Percentiles rank a stretch among this genome's conserved stretches.
These are phyloP conservation scores for Protobothrops flavoviridis DNA, from an alignment of 2,113 vertebrate species.

Conservation along the genomic window DNA sequence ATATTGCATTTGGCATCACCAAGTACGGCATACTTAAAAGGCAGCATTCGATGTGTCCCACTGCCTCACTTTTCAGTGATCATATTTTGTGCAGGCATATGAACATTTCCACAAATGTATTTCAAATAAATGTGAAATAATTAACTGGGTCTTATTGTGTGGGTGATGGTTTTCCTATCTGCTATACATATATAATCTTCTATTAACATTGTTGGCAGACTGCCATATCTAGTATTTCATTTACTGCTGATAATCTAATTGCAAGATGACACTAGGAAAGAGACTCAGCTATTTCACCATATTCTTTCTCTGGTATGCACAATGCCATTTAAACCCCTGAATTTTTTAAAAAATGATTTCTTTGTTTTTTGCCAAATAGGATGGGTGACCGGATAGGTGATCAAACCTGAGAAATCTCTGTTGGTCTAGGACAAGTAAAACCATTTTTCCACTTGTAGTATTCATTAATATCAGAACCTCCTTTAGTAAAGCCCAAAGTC, in stretches of 20 bases:
- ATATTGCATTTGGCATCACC: background rate
- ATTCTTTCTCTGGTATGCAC: background rate
- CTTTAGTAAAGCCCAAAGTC: background rate
- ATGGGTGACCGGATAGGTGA: background rate
- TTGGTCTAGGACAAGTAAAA: background rate
- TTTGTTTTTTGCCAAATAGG: background rate
- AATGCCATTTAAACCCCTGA: background rate
- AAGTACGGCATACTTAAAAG: background rate
- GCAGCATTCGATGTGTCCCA: background rate
- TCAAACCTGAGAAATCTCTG: background rate
- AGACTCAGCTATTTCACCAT: background rate
- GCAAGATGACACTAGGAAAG: background rate
- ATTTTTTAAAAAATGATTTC: background rate
- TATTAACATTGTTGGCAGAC: too few relatives aligned
- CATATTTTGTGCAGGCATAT: background rate
- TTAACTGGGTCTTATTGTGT: background rate
- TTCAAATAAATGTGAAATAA: too few relatives aligned
- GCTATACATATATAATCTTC: background rate
- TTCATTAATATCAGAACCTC: background rate
- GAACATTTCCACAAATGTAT: too few relatives aligned
- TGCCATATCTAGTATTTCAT: background rate
- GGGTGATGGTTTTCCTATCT: background rate
- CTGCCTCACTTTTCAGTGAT: background rate
- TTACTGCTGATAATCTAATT: background rate
- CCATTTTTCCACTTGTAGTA: background rate